These are phyloP conservation scores for Trissoscelio sp. DNA, from an alignment of 2,888 invertebrate genomes.

Conservation along the genomic window DNA sequence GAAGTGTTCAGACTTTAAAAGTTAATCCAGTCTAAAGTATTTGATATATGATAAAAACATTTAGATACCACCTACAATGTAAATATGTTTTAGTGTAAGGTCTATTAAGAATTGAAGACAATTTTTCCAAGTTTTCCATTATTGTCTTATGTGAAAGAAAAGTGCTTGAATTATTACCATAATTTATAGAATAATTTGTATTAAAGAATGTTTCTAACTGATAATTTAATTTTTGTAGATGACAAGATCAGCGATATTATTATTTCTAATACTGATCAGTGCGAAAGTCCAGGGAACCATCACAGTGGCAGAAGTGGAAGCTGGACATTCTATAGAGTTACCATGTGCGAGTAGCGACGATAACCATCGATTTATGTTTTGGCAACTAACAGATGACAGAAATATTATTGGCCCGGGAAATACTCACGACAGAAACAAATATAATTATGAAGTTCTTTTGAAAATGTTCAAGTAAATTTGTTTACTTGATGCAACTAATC, in stretches of 20 bases:
- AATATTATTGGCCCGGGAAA: slow-evolving; percentile 87
- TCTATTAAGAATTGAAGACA: too few relatives aligned
- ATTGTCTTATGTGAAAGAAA: too few relatives aligned
- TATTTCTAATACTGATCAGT: slow-evolving; percentile 71
- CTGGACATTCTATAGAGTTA: slow-evolving; percentile 86
- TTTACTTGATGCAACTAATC: too few relatives aligned
- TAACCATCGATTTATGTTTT: slow-evolving; percentile 88
- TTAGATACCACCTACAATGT: too few relatives aligned
- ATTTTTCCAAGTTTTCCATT: too few relatives aligned
- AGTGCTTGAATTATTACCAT: too few relatives aligned
- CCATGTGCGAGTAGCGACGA: slow-evolving; percentile 86
- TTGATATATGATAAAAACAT: too few relatives aligned
- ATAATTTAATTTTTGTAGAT: slow-evolving; percentile 72
- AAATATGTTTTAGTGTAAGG: too few relatives aligned
- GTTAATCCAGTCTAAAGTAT: too few relatives aligned
- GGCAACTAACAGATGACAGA: slow-evolving; percentile 85
- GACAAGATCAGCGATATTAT: slow-evolving; percentile 68
- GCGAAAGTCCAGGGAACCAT: slow-evolving; percentile 70
- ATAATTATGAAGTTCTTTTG: slow-evolving; percentile 88
- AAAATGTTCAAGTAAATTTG: too few relatives aligned
- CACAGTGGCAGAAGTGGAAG: slow-evolving; percentile 84
- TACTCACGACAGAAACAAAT: slow-evolving; percentile 86
- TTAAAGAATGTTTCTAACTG: not conserved
- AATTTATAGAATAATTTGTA: not conserved
- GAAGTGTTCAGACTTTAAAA: too few relatives aligned